phyloP scores from a whole-genome alignment of 2,888 invertebrate species.

The Eubasilissa splendida region DNA sequence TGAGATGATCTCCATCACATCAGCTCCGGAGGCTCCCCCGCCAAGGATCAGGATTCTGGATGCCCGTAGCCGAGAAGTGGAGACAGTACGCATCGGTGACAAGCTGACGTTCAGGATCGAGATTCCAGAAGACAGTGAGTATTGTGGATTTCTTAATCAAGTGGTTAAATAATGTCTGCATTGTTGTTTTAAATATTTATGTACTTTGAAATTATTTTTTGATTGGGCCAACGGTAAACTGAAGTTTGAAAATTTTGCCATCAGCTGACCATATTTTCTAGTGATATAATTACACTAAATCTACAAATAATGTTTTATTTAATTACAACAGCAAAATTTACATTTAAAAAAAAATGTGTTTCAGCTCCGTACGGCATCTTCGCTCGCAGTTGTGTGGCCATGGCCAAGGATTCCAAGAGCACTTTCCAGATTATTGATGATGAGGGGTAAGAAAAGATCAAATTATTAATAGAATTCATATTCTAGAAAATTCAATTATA shows the following conservation, averaged over 20 bases:
- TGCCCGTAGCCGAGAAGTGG: constrained; percentile 88
- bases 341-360: constrained; percentile 59
- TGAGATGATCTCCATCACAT: constrained; percentile 96
- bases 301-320: too few species aligned
- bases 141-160: not conserved
- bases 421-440: constrained; percentile 97
- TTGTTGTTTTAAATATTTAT: too few species aligned
- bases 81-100: constrained; percentile 95
- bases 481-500: too few species aligned
- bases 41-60: constrained; percentile 94
- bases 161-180: too few species aligned
- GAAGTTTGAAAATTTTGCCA: too few species aligned
- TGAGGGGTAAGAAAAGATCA: constrained; percentile 79
- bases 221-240: too few species aligned
- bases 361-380: constrained; percentile 96
- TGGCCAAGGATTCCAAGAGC: constrained; percentile 97
- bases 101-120: constrained; percentile 96
- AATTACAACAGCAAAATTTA: too few species aligned
- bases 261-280: too few species aligned
- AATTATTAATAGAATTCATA: not conserved
- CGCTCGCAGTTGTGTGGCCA: constrained; percentile 95
- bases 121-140: constrained; percentile 95
- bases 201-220: too few species aligned
- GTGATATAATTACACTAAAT: too few species aligned
- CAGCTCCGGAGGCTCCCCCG: constrained; percentile 94